Conservation (phyloP, 2,113 vertebrate genomes). For the Chascanopsetta lugubris region DNA sequence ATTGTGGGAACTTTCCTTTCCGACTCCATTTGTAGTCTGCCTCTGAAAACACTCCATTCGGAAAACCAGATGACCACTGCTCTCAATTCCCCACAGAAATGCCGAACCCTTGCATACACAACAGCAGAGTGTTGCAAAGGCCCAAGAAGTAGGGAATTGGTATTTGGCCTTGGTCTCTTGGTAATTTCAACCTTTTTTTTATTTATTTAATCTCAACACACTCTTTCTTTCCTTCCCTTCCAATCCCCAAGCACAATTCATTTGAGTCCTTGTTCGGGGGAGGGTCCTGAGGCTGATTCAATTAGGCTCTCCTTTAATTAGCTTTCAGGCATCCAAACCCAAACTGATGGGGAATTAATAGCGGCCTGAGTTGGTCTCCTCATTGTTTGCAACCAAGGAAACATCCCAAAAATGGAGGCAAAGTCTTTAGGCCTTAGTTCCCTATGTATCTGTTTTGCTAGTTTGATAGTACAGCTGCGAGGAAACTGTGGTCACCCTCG, state of each 20-base stretch:
- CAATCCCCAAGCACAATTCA: conserved; percentile 66
- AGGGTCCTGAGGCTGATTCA: conserved; percentile 75
- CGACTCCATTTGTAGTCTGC: not conserved
- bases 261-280: conserved; percentile 71
- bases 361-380: conserved; percentile 65
- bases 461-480: conserved; percentile 51
- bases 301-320: conserved; percentile 79
- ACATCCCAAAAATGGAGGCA: conserved; percentile 42
- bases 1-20: no score
- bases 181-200: conserved; percentile 71
- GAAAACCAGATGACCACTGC: not conserved
- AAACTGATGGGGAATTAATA: conserved; percentile 81
- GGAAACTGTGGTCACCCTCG: conserved; percentile 37
- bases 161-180: conserved; percentile 37
- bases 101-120: not conserved
- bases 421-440: conserved; percentile 19
- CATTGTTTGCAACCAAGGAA: conserved; percentile 68
- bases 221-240: conserved; percentile 35
- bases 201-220: conserved; percentile 73
- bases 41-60: not conserved
- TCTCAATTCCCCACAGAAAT: conserved; percentile 16
- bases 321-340: conserved; percentile 78
- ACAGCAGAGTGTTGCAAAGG: not conserved
- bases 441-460: conserved; percentile 36
- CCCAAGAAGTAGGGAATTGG: not conserved